phyloP scores from a whole-genome alignment of 2,797 vertebrate genomes.

The Rhinogobio ventralis region DNA sequence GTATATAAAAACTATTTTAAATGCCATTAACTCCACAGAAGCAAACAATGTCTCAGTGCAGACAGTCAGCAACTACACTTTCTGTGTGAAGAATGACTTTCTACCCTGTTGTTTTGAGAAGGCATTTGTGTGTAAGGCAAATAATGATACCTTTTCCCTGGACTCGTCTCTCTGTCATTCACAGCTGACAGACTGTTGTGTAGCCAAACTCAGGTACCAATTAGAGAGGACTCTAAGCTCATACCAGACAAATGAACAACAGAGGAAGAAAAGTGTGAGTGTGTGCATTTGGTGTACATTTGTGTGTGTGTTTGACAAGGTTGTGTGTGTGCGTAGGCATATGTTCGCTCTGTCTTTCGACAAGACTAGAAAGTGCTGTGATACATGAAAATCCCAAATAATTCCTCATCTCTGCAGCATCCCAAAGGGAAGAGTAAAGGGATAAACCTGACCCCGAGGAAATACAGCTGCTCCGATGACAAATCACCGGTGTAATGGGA shows the following conservation, averaged over 20 bases:
- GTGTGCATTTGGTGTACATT: background rate
- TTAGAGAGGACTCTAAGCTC: constrained; percentile 25
- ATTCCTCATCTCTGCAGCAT: constrained; percentile 53
- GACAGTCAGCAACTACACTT: background rate
- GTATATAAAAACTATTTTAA: background rate
- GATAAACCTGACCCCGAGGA: constrained; percentile 41
- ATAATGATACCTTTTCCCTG: constrained; percentile 37
- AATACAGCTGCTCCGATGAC: constrained; percentile 46
- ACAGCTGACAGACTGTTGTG: constrained; percentile 28
- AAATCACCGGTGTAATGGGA: constrained; percentile 58
- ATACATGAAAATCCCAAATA: constrained; percentile 48
- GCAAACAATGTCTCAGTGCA: background rate
- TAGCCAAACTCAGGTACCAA: constrained; percentile 28
- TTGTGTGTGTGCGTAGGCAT: background rate
- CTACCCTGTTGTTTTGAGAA: constrained; percentile 7
- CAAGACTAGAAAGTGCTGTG: constrained; percentile 38
- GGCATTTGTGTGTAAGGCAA: constrained; percentile 6
- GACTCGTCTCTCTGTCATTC: constrained; percentile 31
- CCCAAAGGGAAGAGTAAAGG: constrained; percentile 40
- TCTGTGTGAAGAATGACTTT: background rate
- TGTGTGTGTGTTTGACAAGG: background rate
- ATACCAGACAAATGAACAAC: constrained; percentile 46
- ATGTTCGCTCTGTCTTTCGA: constrained; percentile 14
- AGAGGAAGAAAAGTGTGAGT: background rate
- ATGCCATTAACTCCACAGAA: background rate